Evolutionary conservation across 2,888 invertebrate genomes (phyloP).

Genomic region (Orchesella flavescens): DNA sequence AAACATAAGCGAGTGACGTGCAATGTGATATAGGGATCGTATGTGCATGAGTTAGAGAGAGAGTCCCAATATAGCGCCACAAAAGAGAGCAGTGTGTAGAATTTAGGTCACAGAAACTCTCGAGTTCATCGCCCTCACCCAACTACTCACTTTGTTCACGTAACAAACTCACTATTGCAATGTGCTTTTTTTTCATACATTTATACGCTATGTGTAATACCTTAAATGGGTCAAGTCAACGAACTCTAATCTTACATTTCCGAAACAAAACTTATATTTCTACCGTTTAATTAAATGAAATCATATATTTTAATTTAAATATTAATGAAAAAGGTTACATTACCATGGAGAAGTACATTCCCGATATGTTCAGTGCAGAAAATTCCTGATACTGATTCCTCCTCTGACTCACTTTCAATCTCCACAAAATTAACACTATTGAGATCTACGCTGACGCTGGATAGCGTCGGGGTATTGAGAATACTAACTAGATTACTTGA

Average conservation of each 20-base stretch:
- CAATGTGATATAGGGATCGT: too few relatives aligned
- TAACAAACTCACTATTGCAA: too few relatives aligned
- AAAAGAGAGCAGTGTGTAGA: neutral
- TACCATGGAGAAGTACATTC: slow-evolving; percentile 61
- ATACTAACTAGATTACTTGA: too few relatives aligned
- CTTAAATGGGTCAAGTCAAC: slow-evolving; percentile 58
- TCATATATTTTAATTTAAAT: too few relatives aligned
- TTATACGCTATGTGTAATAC: too few relatives aligned
- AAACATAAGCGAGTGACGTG: too few relatives aligned
- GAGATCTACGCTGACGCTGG: neutral
- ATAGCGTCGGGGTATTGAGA: too few relatives aligned
- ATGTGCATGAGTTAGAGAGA: neutral
- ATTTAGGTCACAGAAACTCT: slow-evolving; percentile 35
- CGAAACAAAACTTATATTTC: neutral
- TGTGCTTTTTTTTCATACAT: too few relatives aligned
- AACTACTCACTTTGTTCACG: neutral
- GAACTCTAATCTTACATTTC: slow-evolving; percentile 32
- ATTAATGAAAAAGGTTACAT: neutral
- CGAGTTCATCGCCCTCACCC: slow-evolving; percentile 40
- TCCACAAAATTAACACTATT: neutral
- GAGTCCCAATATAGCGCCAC: neutral
- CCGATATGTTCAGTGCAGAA: slow-evolving; percentile 64
- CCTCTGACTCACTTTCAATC: neutral
- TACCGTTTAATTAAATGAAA: too few relatives aligned
- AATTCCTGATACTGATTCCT: neutral